Conservation (phyloP, 2,113 vertebrate genomes). For the Perca fluviatilis region DNA sequence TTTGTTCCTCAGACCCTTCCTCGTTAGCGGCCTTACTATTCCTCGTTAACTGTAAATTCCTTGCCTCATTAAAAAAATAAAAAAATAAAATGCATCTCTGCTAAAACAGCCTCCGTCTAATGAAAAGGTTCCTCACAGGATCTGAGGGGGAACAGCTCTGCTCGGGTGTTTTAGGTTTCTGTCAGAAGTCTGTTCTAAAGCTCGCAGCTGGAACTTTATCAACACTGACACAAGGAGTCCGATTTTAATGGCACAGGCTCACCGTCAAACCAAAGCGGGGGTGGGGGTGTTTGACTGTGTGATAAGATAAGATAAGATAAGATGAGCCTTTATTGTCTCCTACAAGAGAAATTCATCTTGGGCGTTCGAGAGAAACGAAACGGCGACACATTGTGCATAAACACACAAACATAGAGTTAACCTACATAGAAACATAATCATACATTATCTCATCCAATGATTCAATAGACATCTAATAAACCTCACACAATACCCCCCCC, state of each 20-base stretch:
- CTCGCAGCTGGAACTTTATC: background rate
- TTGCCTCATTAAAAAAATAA: constrained; percentile 31
- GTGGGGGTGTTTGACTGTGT: background rate
- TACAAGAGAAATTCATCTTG: no score
- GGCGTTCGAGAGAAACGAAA: no score
- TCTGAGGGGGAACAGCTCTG: background rate
- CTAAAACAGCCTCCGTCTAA: constrained; percentile 24
- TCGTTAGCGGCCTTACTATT: constrained; percentile 26
- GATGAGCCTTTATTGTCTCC: no score
- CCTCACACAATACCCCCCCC: no score
- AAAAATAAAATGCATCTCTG: no score
- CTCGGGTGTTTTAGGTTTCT: background rate
- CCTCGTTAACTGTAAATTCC: constrained; percentile 47
- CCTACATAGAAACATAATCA: no score
- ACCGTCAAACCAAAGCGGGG: background rate
- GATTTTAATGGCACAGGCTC: background rate
- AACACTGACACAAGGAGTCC: background rate
- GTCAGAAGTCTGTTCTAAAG: background rate
- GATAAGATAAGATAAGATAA: background rate
- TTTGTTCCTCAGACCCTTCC: constrained; percentile 9
- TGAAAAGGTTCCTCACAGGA: constrained; percentile 30
- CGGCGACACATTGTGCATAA: no score
- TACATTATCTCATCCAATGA: no score
- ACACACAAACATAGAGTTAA: no score
- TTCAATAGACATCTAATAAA: no score